Evolutionary conservation across 2,888 invertebrate species (phyloP), one percentile per base, ranked within the genome.

Genomic region (Cremastinae sp.): DNA sequence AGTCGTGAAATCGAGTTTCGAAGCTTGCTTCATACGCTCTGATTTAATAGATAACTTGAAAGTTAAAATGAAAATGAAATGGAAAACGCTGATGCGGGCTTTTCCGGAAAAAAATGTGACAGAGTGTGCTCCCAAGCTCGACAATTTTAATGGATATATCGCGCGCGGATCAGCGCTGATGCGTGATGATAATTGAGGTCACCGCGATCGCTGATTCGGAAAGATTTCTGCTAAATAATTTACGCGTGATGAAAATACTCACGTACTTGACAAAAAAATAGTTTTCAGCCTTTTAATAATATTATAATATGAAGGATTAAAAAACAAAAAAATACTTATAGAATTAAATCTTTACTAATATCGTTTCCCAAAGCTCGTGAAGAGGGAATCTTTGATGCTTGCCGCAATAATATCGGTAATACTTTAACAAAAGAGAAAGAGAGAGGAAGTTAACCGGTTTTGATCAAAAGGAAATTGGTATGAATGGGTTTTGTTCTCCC

Each of bases 391-490:
- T 5, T 5, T 28, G 28, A 28, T 18, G 16, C 12, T n/a, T 16
- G 53, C 2, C 20, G 16, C 43, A 43, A 35, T 18, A 65, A 55
- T 43, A 41, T 55, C 12, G 55, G 16, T 43, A 2, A 18, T 62
- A 22, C 39, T 61, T 45, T 20, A 10, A 53, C 28, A 2, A 28
- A 28, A 28, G n/a, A 22, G 14, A 49, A 28, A 53, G 41, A 12
- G 43, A 35, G 9, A 61, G 66, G 58, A 73, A 45, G 75, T 73
- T 75, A 79, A 73, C 76, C 59, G 65, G 75, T 75, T 71, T 35
- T 68, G 39, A 10, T 43, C 53, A 28, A 53, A 35, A 20, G 65
- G 62, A 69, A 45, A 64, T 68, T 66, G 65, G 61, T 61, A 47
- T 68, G 68, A 65, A 62, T 59, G 39, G 45, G 45, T 61, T 61